Evolutionary conservation across 2,888 invertebrate genomes (phyloP).

Genomic region (Perdita meconis): DNA sequence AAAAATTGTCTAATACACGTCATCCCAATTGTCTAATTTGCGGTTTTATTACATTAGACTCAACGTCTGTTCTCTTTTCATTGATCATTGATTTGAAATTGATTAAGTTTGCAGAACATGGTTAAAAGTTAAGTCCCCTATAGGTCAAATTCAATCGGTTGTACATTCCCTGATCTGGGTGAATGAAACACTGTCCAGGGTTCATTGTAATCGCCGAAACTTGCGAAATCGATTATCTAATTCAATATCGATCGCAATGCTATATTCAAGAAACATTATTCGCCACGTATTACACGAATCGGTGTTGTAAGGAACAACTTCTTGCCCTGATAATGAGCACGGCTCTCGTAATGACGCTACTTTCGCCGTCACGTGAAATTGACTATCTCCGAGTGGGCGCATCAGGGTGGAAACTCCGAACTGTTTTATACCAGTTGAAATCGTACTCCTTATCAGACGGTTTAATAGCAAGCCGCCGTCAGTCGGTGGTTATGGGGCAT

Average conservation of each 20-base stretch:
- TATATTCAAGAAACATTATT: neutral
- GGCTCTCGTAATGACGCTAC: conserved; percentile 25
- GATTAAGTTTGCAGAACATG: conserved; percentile 26
- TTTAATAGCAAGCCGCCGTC: conserved; percentile 22
- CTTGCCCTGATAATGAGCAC: conserved; percentile 24
- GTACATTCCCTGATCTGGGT: neutral
- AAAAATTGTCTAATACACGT: too few species aligned
- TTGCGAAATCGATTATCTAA: neutral
- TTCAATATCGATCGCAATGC: neutral
- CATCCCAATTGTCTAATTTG: conserved; percentile 3
- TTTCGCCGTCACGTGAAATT: conserved; percentile 32
- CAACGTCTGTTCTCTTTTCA: neutral
- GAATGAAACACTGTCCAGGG: too few species aligned
- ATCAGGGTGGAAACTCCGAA: conserved; percentile 30
- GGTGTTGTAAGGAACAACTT: conserved; percentile 26
- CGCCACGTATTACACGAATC: conserved; percentile 1
- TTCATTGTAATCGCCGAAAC: neutral
- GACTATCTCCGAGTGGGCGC: conserved; percentile 11
- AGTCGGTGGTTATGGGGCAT: conserved; percentile 22
- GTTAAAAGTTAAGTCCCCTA: conserved; percentile 19
- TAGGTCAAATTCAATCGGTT: too few species aligned
- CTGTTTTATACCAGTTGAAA: conserved; percentile 39
- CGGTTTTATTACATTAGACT: too few species aligned
- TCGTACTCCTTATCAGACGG: conserved; percentile 35
- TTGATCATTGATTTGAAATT: conserved; percentile 29